A percentile compares a stretch with the other conserved stretches of the same genome.
phyloP scores from a whole-genome alignment of 2,797 vertebrate genomes.

The Podarcis siculus region DNA sequence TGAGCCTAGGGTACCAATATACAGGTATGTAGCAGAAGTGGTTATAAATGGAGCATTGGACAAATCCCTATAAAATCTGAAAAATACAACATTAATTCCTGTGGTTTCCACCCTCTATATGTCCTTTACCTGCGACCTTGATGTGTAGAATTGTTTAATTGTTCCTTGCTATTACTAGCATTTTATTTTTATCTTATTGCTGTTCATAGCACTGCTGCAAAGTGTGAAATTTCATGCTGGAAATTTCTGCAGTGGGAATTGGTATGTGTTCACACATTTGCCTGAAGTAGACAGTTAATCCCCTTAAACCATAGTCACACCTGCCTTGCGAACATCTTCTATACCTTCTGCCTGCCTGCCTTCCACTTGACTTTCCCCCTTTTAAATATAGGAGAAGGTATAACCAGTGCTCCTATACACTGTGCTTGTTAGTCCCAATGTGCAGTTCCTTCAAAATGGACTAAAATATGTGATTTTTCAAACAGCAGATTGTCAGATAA shows the following conservation, averaged over 20 bases:
- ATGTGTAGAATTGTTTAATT: not conserved
- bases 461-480: not conserved
- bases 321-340: not conserved
- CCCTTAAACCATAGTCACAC: not conserved
- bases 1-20: no score
- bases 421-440: not conserved
- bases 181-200: not conserved
- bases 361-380: not conserved
- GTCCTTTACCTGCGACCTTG: not conserved
- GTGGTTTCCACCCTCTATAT: not conserved
- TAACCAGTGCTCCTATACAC: not conserved
- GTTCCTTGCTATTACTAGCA: not conserved
- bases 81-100: not conserved
- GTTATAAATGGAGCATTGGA: not conserved
- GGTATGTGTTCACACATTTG: not conserved
- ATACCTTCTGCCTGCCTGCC: not conserved
- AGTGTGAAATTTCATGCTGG: not conserved
- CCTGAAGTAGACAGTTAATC: not conserved
- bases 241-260: not conserved
- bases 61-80: not conserved
- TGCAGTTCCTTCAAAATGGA: not conserved
- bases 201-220: not conserved
- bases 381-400: not conserved
- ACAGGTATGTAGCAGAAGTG: not conserved
- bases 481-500: no score